Percentiles rank a stretch among this genome's conserved stretches.
Conservation (phyloP, 2,888 invertebrate species). For the Lasioglossum calceatum region DNA sequence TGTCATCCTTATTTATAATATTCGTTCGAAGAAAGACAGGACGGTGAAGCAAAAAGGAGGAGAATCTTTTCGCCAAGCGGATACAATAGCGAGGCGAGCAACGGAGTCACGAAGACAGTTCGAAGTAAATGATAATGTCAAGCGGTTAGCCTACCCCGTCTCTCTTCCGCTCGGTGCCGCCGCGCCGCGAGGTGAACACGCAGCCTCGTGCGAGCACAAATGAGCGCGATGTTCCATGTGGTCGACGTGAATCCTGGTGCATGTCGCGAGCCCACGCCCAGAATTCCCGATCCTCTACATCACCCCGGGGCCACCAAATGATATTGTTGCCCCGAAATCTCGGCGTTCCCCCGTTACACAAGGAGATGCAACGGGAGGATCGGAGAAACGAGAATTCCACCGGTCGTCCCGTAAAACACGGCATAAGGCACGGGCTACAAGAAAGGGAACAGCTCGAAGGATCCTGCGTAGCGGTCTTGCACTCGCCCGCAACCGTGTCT, state of each 20-base stretch:
- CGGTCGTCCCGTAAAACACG: constrained; percentile 54
- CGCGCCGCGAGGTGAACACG: constrained; percentile 61
- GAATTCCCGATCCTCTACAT: constrained; percentile 79
- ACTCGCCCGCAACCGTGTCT: constrained; percentile 35
- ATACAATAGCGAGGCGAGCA: background rate
- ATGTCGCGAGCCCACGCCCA: constrained; percentile 80
- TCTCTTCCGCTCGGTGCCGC: constrained; percentile 53
- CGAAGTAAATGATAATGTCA: constrained; percentile 61
- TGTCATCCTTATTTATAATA: background rate
- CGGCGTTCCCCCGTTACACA: constrained; percentile 50
- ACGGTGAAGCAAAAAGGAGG: background rate
- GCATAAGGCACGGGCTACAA: constrained; percentile 57
- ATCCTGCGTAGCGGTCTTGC: constrained; percentile 25
- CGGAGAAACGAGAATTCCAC: constrained; percentile 51
- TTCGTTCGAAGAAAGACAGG: background rate
- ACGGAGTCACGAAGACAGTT: constrained; percentile 6
- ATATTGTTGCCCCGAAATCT: constrained; percentile 75
- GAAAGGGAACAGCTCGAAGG: constrained; percentile 53
- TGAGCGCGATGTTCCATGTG: constrained; percentile 75
- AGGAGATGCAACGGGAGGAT: constrained; percentile 42
- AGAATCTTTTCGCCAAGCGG: background rate
- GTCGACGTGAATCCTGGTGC: constrained; percentile 75
- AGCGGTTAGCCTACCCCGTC: constrained; percentile 46
- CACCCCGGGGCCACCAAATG: constrained; percentile 72
- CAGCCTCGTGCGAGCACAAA: constrained; percentile 72